Base-by-base conservation (phyloP, 2,797 vertebrate species). In the Austrolebias charrua region DNA sequence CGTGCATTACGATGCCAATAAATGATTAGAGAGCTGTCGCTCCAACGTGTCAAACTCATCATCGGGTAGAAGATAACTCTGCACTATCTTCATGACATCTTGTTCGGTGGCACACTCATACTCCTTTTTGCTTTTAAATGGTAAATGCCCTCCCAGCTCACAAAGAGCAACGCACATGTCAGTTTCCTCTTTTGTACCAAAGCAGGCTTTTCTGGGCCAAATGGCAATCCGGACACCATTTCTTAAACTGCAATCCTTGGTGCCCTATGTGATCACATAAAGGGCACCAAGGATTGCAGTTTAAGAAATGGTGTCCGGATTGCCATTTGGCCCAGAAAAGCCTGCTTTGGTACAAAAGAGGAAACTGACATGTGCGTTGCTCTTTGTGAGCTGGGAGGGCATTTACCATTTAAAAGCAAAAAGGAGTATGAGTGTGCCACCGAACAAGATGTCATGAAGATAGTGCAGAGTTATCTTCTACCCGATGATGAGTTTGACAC, bases 341-440 rank as follows among this genome's bases (percentile, higher is more conserved):
- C 95, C 3, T 89, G 90, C 79, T 96, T 97, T 2, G 96, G 95
- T 0, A 73, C 90, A 15, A 96, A 97, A 79, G 93, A 93, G 53
- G 86, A 92, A 0, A 85, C 90, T 0, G 93, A 93, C 0, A 95
- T 96, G 68, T 95, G 93, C 0, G 95, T 98, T 15, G 97, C 96
- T 1, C 86, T 99, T 0, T 99, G 97, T 77, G 97, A 98, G 76
- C 91, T 98, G 48, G 96, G 95, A 0, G 96, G 96, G 13, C 93
- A 96, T 86, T 89, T 98, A 20, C 94, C 95, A 0, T 85, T 96
- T 53, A 95, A 95, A 61, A 89, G 90, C 38, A 79, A 83, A 51
- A 51, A 82, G 28, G 93, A 95, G 72, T 98, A 87, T 55, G 76
- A 87, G 43, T 75, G 12, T 2, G 70, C 92, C 15, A 93, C 93